Conservation (phyloP, 2,888 invertebrate genomes). For the Germaria angustata region DNA sequence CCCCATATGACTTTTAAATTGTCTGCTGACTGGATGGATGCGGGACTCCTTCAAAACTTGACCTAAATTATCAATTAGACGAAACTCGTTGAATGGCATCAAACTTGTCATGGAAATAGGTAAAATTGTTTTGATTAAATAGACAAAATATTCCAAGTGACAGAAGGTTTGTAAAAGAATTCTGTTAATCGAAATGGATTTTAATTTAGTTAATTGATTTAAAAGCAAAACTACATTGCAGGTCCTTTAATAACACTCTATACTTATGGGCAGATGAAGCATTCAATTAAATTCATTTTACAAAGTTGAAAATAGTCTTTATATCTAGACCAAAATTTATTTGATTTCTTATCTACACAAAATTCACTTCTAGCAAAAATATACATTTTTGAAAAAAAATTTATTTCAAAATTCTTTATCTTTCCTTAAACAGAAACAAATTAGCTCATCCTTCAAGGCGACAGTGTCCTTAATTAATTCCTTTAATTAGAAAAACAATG, state of each 20-base stretch:
- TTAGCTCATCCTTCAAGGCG: background rate
- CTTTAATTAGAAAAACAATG: conserved; percentile 60
- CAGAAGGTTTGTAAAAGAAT: conserved; percentile 1
- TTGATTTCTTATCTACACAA: too few species aligned
- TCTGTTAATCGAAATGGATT: conserved; percentile 29
- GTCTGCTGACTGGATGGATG: background rate
- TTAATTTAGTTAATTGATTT: too few species aligned
- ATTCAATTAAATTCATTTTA: too few species aligned
- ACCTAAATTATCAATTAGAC: conserved; percentile 59
- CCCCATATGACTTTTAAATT: conserved; percentile 69
- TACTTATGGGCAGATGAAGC: too few species aligned
- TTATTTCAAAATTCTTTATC: conserved; percentile 8
- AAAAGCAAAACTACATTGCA: too few species aligned
- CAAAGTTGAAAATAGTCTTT: too few species aligned
- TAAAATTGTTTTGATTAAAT: background rate
- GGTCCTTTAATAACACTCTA: too few species aligned
- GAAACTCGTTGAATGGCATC: conserved; percentile 21
- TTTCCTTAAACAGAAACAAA: background rate
- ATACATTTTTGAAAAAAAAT: background rate
- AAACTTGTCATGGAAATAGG: conserved; percentile 8
- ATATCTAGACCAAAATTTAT: too few species aligned
- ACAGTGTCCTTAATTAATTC: conserved; percentile 42
- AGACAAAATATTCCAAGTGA: background rate
- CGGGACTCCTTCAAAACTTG: conserved; percentile 5
- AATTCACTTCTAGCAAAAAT: too few species aligned